Base-by-base conservation (phyloP, 2,113 vertebrate genomes). In the Phyllostomus hastatus region DNA sequence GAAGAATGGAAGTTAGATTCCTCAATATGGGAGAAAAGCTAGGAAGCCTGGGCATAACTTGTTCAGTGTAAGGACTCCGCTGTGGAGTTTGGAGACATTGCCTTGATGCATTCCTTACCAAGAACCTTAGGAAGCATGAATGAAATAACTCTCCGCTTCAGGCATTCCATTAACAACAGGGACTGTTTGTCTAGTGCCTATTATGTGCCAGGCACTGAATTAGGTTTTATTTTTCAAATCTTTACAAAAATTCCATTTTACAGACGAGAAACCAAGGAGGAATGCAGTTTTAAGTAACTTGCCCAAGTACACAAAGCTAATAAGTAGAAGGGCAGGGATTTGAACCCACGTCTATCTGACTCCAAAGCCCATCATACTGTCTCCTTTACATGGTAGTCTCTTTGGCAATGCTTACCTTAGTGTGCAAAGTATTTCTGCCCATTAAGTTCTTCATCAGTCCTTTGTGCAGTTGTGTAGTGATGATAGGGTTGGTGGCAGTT, bases 21-120 rank as follows among this genome's bases (percentile, higher is more conserved):
- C 86, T 93, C 64, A 94, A 86, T 96, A 79, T 86, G 90, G 50
- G 66, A 90, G 90, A 89, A 86, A 92, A 88, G 19, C 54, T 83
- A 87, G 57, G 59, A 91, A 87, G 19, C 50, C 17, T 94, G 76
- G 88, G 33, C 22, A 19, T 87, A 95, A 84, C n/a, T 87, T 92
- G 87, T 87, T 95, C 38, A 84, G 20, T 75, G 12, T 96, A 91
- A 95, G 54, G 72, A 86, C 73, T 89, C 26, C 50, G 28, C 46
- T 89, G 17, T 96, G 66, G 57, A 52, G 31, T 86, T 93, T 95
- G 26, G 69, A 89, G 73, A 95, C n/a, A 31, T 67, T 81, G 33
- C 87, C 50, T 87, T 46, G 12, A 76, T 91, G 52, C 6, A 61
- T 92, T 95, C 79, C 16, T n/a, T n/a, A n/a, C 91, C 33, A 73